Evolutionary conservation across 2,888 invertebrate genomes (phyloP), one percentile per base, ranked within the genome.

Genomic region (Heliconius cydno): DNA sequence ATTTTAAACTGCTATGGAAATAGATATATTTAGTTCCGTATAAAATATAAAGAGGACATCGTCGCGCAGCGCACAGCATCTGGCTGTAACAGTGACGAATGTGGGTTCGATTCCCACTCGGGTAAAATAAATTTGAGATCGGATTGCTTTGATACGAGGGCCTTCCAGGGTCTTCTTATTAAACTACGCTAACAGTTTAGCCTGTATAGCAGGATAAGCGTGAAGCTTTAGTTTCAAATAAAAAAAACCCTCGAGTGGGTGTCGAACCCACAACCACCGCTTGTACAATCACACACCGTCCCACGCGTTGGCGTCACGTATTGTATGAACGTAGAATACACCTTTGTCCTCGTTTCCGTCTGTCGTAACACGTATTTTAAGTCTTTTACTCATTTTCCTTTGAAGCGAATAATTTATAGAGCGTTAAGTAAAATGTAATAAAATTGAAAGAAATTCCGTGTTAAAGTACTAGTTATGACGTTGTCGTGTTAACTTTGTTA

Each of bases 261-360:
- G 7, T 65, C 28, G 28, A 65, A 65, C 65, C 28, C 65, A 65
- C 28, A 13, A 65, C 6, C 15, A 63, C 3, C 4, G 63, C 25
- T 63, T 25, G 63, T 22, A 52, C 52, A 52, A 52, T 19, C 52
- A 65, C 28, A 65, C 28, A 7, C 2, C 10, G 28, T 28, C 65
- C 65, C 65, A 25, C 65, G 28, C 65, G 15, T 15, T 65, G 28
- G 15, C 65, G 28, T 65, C 65, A 65, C 65, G 28, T 25, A 65
- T 65, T 65, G 28, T 28, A 28, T 28, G 13, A n/a, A 65, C 28
- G 13, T 25, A 68, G 68, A 68, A 38, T 13, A 38, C n/a, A 19
- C 68, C 12, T 38, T 38, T 68, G 68, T 68, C n/a, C 68, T 25
- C 68, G 25, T 68, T 68, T 68, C 38, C 25, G 38, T 68, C 68